A percentile compares a stretch with the other conserved stretches of the same genome.
Conservation (phyloP, 1,140 invertebrate species). For the Macrobrachium rosenbergii region DNA sequence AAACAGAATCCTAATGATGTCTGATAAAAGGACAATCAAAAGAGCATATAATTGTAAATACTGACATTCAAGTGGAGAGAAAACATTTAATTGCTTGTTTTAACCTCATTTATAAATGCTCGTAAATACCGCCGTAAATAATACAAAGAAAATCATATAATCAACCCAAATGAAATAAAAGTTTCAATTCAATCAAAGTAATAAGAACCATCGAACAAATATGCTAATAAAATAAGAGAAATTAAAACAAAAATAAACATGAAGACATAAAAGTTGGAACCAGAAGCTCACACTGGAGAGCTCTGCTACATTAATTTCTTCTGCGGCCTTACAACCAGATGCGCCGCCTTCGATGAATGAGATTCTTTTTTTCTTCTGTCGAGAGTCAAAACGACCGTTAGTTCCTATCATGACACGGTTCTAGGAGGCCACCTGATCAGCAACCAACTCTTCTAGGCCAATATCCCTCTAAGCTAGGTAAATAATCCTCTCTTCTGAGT, state of each 20-base stretch:
- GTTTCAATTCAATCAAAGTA: constrained; percentile 3
- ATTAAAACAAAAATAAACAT: neutral
- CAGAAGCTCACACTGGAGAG: neutral
- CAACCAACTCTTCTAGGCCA: too few relatives aligned
- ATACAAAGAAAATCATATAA: constrained; percentile 5
- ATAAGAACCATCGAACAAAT: constrained; percentile 7
- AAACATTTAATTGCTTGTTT: too few relatives aligned
- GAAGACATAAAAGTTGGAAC: constrained; percentile 4
- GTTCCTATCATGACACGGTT: too few relatives aligned
- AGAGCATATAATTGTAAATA: too few relatives aligned
- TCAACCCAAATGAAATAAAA: neutral
- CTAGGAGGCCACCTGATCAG: too few relatives aligned
- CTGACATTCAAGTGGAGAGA: too few relatives aligned
- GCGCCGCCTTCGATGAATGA: neutral
- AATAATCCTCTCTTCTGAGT: too few relatives aligned
- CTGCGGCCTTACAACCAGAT: constrained; percentile 25
- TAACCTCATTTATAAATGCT: neutral
- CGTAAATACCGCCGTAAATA: neutral
- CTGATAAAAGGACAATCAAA: too few relatives aligned
- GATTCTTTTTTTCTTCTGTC: too few relatives aligned
- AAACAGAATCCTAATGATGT: too few relatives aligned
- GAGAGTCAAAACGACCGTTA: too few relatives aligned
- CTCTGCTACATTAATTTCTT: constrained; percentile 39
- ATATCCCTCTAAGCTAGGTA: too few relatives aligned
- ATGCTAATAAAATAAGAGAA: neutral